Percentiles rank a stretch among this genome's conserved stretches.
phyloP scores from a whole-genome alignment of 2,888 invertebrate species.

The Catocala nupta region DNA sequence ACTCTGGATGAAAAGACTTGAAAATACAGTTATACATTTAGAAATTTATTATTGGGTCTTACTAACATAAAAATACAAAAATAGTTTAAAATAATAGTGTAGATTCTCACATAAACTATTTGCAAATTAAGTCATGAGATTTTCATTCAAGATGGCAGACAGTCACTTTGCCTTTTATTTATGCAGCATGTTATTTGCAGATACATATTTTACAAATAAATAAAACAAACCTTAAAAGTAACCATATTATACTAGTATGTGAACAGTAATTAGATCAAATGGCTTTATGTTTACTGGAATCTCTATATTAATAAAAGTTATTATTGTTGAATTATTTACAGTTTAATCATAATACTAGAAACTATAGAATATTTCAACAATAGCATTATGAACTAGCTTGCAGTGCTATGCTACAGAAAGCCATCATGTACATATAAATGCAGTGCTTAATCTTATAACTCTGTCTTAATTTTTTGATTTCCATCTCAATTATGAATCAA shows the following conservation, averaged over 20 bases:
- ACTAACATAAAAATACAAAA: slow-evolving; percentile 82
- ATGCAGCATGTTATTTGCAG: slow-evolving; percentile 50
- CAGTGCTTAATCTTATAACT: slow-evolving; percentile 4
- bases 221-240: slow-evolving; percentile 55
- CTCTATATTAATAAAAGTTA: slow-evolving; percentile 58
- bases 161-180: slow-evolving; percentile 37
- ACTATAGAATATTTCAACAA: slow-evolving; percentile 44
- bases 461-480: slow-evolving; percentile 3
- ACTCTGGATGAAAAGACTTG: neutral
- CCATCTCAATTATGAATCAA: slow-evolving; percentile 6
- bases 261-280: slow-evolving; percentile 61
- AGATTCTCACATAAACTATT: slow-evolving; percentile 64
- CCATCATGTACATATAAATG: slow-evolving; percentile 20
- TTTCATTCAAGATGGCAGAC: slow-evolving; percentile 43
- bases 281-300: slow-evolving; percentile 57
- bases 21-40: slow-evolving; percentile 46
- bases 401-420: slow-evolving; percentile 50
- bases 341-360: slow-evolving; percentile 47
- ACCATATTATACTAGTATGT: slow-evolving; percentile 55
- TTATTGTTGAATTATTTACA: slow-evolving; percentile 57
- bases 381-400: slow-evolving; percentile 51
- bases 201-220: slow-evolving; percentile 57
- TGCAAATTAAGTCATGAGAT: slow-evolving; percentile 54
- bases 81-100: slow-evolving; percentile 76
- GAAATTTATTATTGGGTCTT: slow-evolving; percentile 74